phyloP scores from a whole-genome alignment of 2,113 vertebrate species.

The Gobiocypris rarus region DNA sequence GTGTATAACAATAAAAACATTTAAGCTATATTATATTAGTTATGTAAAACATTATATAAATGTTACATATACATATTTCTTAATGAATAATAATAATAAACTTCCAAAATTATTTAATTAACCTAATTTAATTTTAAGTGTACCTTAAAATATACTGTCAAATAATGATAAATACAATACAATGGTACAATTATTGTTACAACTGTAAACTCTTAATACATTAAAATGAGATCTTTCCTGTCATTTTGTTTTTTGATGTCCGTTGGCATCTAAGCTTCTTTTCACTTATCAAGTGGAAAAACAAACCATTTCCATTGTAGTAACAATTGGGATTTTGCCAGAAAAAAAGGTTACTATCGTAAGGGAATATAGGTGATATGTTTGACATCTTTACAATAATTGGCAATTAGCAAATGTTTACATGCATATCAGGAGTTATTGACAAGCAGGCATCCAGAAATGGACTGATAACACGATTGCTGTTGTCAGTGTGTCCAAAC shows the following conservation, averaged over 20 bases:
- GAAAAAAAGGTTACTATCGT: background rate
- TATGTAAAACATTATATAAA: background rate
- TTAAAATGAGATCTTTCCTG: background rate
- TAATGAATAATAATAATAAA: too few relatives aligned
- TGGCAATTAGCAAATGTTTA: background rate
- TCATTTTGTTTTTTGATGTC: background rate
- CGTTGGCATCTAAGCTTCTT: background rate
- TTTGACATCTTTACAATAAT: background rate
- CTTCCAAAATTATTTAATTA: background rate
- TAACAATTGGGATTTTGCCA: background rate
- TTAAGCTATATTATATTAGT: background rate
- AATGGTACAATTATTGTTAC: background rate
- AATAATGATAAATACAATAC: background rate
- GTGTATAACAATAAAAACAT: too few relatives aligned
- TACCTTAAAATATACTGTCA: background rate
- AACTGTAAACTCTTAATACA: background rate
- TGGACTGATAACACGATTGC: slow-evolving; percentile 41
- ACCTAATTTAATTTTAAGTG: background rate
- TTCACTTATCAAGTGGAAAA: background rate
- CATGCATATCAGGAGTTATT: slow-evolving; percentile 17
- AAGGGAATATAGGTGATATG: background rate
- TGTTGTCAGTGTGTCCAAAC: slow-evolving; percentile 48
- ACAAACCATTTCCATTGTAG: background rate
- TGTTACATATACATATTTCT: background rate
- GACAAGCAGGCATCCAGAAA: slow-evolving; percentile 32